Conservation (phyloP, 2,113 vertebrate species). For the Epinephelus fuscoguttatus region DNA sequence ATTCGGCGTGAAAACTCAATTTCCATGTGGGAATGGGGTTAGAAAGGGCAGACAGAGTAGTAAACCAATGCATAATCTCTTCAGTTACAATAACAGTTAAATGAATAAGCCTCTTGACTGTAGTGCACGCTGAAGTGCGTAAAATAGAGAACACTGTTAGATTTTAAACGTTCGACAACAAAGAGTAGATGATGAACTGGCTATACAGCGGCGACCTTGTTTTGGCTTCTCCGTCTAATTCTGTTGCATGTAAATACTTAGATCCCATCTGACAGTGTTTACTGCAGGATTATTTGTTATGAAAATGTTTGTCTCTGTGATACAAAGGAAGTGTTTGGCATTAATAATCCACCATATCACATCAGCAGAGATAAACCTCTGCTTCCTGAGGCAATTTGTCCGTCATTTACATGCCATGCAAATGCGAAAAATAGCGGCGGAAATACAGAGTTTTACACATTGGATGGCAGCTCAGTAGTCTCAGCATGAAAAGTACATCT, state of each 20-base stretch:
- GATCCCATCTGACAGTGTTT: conserved; percentile 7
- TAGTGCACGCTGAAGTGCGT: background rate
- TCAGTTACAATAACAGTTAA: background rate
- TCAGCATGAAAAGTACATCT: background rate
- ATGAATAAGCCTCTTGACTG: background rate
- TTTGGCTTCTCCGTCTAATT: background rate
- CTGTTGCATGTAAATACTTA: conserved; percentile 15
- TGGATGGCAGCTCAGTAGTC: background rate
- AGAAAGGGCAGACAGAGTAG: conserved; percentile 48
- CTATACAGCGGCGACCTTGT: background rate
- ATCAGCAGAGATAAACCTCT: background rate
- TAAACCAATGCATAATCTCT: conserved; percentile 34
- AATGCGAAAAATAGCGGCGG: background rate
- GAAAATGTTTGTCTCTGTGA: background rate
- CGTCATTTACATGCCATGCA: background rate
- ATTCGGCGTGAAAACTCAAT: conserved; percentile 45
- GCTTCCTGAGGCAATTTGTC: background rate
- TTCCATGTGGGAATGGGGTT: conserved; percentile 51
- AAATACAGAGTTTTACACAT: background rate
- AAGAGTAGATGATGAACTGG: conserved; percentile 22
- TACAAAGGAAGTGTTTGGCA: background rate
- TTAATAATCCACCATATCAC: background rate
- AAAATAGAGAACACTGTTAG: background rate
- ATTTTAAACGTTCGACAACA: background rate
- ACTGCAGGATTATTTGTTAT: background rate